Evolutionary conservation across 2,888 invertebrate genomes (phyloP).

Genomic region (Pristionchus japonicus): DNA sequence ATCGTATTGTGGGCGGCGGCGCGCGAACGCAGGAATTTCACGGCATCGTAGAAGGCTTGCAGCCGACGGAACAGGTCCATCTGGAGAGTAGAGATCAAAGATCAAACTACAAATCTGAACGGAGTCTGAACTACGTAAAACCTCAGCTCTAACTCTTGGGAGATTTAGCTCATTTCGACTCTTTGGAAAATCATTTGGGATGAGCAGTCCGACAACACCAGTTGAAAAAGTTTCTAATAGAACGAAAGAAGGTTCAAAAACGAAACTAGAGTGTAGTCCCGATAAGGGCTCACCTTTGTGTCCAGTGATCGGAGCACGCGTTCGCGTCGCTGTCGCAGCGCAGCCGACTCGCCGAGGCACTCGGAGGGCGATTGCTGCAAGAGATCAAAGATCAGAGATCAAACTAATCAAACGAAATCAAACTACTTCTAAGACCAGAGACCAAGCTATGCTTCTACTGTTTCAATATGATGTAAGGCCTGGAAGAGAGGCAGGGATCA

Average conservation of each 20-base stretch:
- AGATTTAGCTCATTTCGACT: no score
- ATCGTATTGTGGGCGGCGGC: constrained; percentile 53
- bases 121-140: not conserved
- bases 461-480: not conserved
- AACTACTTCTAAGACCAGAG: not conserved
- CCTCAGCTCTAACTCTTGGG: no score
- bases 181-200: no score
- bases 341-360: constrained; percentile 48
- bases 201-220: no score
- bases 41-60: constrained; percentile 70
- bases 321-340: constrained; percentile 46
- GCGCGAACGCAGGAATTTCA: constrained; percentile 54
- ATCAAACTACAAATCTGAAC: not conserved
- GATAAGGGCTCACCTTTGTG: constrained; percentile 43
- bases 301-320: constrained; percentile 46
- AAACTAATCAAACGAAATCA: not conserved
- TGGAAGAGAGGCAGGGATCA: not conserved
- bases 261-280: not conserved
- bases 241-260: not conserved
- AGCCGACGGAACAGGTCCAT: constrained; percentile 66
- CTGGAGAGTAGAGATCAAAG: constrained; percentile 39
- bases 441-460: not conserved
- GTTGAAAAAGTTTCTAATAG: no score
- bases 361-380: constrained; percentile 45
- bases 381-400: constrained; percentile 17